Conservation (phyloP, 2,113 vertebrate genomes). For the Prietella phreatophila region DNA sequence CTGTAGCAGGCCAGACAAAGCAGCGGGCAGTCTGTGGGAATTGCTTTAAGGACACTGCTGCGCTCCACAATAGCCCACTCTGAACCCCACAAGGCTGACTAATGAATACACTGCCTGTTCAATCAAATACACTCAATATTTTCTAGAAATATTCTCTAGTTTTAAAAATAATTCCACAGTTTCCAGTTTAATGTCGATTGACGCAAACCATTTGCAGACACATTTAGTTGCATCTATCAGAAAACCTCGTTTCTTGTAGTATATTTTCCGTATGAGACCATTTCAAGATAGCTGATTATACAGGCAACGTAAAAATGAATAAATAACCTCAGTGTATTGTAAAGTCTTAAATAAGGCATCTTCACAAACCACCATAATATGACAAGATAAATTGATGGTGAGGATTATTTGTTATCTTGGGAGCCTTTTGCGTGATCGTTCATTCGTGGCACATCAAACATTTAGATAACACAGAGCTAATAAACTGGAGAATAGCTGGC, state of each 20-base stretch:
- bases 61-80: constrained; percentile 27
- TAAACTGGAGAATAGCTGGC: constrained; percentile 34
- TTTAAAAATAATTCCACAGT: not conserved
- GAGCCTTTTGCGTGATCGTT: constrained; percentile 30
- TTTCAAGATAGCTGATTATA: not conserved
- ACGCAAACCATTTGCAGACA: not conserved
- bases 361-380: not conserved
- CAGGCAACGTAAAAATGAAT: not conserved
- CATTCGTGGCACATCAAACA: constrained; percentile 45
- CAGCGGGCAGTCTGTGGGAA: constrained; percentile 20
- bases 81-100: constrained; percentile 18
- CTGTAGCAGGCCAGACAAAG: constrained; percentile 26
- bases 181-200: not conserved
- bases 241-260: not conserved
- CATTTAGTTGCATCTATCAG: not conserved
- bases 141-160: not conserved
- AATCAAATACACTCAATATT: constrained; percentile 32
- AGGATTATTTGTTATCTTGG: constrained; percentile 7
- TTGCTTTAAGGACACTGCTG: constrained; percentile 44
- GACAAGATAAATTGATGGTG: not conserved
- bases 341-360: not conserved
- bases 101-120: constrained; percentile 12
- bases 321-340: not conserved
- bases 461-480: constrained; percentile 44
- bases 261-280: not conserved